These are phyloP conservation scores for Quadroppia sp. DNA, from an alignment of 2,888 invertebrate species.

Conservation along the genomic window DNA sequence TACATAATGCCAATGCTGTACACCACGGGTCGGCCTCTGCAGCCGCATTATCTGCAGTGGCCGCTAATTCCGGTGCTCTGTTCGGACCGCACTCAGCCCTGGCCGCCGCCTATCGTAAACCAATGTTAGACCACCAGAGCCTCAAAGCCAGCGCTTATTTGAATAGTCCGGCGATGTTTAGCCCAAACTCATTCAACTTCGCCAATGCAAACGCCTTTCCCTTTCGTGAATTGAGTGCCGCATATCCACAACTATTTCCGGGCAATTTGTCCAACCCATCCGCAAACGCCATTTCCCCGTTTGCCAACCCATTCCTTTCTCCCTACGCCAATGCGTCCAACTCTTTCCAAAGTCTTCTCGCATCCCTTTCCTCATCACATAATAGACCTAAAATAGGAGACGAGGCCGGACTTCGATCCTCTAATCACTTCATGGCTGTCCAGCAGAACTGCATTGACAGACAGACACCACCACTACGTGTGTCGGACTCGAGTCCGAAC, in stretches of 20 bases:
- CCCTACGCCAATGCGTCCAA: constrained; percentile 56
- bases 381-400: constrained; percentile 37
- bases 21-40: constrained; percentile 43
- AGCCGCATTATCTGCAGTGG: constrained; percentile 42
- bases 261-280: constrained; percentile 12
- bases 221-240: constrained; percentile 38
- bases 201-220: constrained; percentile 38
- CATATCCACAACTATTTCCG: constrained; percentile 41
- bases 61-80: constrained; percentile 8
- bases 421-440: constrained; percentile 15
- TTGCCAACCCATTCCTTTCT: constrained; percentile 58
- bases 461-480: constrained; percentile 1
- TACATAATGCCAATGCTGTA: constrained; percentile 22
- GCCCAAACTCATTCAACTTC: constrained; percentile 33
- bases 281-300: constrained; percentile 23
- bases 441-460: constrained; percentile 36
- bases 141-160: constrained; percentile 35
- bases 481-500: constrained; percentile 1
- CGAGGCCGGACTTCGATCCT: constrained; percentile 8
- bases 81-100: constrained; percentile 30
- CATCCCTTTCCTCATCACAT: constrained; percentile 62
- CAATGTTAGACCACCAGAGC: constrained; percentile 36
- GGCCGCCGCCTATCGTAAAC: constrained; percentile 28
- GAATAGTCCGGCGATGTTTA: constrained; percentile 36
- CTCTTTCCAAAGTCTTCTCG: constrained; percentile 79